phyloP scores from a whole-genome alignment of 2,113 vertebrate genomes.

The Myodes glareolus region DNA sequence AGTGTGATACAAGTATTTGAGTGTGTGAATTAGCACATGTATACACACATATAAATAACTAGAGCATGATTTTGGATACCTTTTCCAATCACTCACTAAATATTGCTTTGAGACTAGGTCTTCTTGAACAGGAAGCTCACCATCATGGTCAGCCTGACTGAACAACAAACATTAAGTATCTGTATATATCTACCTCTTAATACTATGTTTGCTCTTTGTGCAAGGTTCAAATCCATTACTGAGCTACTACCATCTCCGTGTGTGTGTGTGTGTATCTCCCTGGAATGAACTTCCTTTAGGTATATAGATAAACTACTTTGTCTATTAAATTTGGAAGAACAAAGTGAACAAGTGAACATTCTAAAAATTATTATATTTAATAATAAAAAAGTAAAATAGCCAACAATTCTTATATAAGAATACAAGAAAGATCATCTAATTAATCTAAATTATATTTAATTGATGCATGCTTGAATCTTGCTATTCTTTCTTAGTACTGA shows the following conservation, averaged over 20 bases:
- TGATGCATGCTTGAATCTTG: slow-evolving; percentile 18
- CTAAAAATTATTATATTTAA: neutral
- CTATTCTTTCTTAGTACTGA: slow-evolving; percentile 42
- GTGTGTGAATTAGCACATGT: rapidly evolving
- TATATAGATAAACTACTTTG: neutral
- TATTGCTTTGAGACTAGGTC: neutral
- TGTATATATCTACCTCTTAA: neutral
- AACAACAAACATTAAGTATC: too few species aligned
- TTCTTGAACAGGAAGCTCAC: neutral
- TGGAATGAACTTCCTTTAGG: neutral
- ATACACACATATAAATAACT: neutral
- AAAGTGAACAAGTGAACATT: neutral
- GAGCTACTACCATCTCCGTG: too few species aligned
- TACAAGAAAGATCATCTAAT: slow-evolving; percentile 19
- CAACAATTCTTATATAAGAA: neutral
- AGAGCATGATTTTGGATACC: neutral
- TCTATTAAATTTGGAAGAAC: slow-evolving; percentile 29
- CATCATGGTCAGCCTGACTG: too few species aligned
- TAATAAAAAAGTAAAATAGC: slow-evolving; percentile 40
- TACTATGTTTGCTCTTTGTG: neutral
- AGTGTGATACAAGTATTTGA: too few species aligned
- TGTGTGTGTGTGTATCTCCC: too few species aligned
- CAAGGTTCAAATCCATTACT: neutral
- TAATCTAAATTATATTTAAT: slow-evolving; percentile 68
- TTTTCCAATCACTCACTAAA: neutral